A percentile compares a stretch with the other conserved stretches of the same genome.
phyloP scores from a whole-genome alignment of 2,113 vertebrate species.

The Oreocharis arfaki region DNA sequence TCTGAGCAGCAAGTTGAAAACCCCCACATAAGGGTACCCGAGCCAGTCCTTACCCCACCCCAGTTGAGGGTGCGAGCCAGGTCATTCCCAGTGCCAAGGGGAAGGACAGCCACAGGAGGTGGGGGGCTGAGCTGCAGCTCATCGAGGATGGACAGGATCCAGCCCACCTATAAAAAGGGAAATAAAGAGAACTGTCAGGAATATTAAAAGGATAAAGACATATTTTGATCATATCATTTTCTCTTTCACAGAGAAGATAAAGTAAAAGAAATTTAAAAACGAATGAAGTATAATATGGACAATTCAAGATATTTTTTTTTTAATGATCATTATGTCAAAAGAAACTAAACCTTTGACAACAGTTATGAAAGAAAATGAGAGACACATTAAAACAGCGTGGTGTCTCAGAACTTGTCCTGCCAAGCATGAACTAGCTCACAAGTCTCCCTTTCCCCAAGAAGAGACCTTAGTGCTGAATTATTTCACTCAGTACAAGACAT shows the following conservation, averaged over 20 bases:
- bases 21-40: rapidly evolving
- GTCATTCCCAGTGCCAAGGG: slow-evolving; percentile 93
- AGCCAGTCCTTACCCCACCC: slow-evolving; percentile 87
- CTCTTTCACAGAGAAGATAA: neutral
- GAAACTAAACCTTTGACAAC: neutral
- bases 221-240: neutral
- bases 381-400: neutral
- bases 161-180: slow-evolving; percentile 73
- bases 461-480: neutral
- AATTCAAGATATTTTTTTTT: neutral
- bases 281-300: neutral
- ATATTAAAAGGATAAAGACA: neutral
- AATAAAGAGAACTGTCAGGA: neutral
- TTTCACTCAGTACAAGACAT: neutral
- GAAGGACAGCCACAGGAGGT: slow-evolving; percentile 92
- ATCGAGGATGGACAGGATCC: slow-evolving; percentile 82
- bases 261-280: neutral
- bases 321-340: neutral
- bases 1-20: neutral
- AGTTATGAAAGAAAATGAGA: neutral
- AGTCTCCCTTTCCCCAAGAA: neutral
- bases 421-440: neutral
- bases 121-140: slow-evolving; percentile 80
- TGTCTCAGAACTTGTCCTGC: neutral
- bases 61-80: slow-evolving; percentile 94